Base-by-base conservation (phyloP, 2,888 invertebrate species). In the Tetrapedia diversipes region DNA sequence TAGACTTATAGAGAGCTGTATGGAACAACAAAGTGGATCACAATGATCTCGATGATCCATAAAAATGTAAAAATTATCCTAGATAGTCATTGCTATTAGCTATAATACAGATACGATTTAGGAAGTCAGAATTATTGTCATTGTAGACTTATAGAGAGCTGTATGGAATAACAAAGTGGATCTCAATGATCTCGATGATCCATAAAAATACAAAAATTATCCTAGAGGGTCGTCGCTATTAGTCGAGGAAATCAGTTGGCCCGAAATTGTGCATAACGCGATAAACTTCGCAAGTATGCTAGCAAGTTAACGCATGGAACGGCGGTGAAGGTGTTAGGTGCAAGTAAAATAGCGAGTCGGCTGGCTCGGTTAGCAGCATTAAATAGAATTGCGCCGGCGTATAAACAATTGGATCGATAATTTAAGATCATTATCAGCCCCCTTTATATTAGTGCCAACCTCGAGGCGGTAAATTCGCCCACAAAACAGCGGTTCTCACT, bases 371-470 rank as follows among this genome's bases (percentile, higher is more conserved):
- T 81, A 85, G 79, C 78, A 83, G 85, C 82, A 90, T 90, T 88
- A 90, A 90, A 87, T 88, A 88, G 88, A 89, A 90, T 90, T 87
- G 90, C 89, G 87, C 88, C 87, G 87, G 88, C 90, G 88, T 90
- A 90, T 90, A 90, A 91, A 91, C 90, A 90, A 91, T 91, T 88
- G 90, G 90, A 91, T 91, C 91, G 88, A 91, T 91, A 91, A 90
- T 91, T 90, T 88, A 86, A 89, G 91, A 91, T 91, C 87, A 87
- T 91, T 91, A 91, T 91, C 91, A 90, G 81, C 87, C 87, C 74
- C 88, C 87, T 87, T 89, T 89, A 87, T 88, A 90, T 90, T 86
- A 88, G 87, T 85, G 87, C 85, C 87, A 88, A 86, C 87, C 85
- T 84, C 83, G 85, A 80, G 82, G 85, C 87, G 85, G 82, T 89